Evolutionary conservation across 2,888 invertebrate genomes (phyloP).

Genomic region (Epirrita christyi): DNA sequence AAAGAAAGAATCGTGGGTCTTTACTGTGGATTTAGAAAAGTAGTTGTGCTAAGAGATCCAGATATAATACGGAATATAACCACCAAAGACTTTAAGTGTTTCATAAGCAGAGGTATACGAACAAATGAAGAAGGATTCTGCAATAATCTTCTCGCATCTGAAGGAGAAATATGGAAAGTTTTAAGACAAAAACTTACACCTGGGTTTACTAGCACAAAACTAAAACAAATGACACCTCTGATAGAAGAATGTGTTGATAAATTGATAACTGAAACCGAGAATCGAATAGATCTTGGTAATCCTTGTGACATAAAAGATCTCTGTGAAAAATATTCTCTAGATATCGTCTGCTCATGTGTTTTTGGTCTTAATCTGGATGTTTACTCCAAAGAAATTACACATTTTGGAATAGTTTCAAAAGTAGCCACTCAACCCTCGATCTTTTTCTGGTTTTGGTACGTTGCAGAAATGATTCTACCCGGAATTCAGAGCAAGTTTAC

Average conservation of each 20-base stretch:
- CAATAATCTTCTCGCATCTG: constrained; percentile 48
- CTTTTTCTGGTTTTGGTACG: constrained; percentile 18
- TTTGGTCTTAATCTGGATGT: constrained; percentile 28
- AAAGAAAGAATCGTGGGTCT: constrained; percentile 50
- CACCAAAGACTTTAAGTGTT: constrained; percentile 48
- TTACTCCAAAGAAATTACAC: constrained; percentile 19
- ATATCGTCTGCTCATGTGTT: constrained; percentile 23
- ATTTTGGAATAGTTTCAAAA: constrained; percentile 19
- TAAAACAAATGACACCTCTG: constrained; percentile 55
- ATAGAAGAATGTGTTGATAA: constrained; percentile 47
- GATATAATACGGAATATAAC: constrained; percentile 48
- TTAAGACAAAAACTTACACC: constrained; percentile 53
- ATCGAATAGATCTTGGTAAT: constrained; percentile 7
- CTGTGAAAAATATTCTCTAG: constrained; percentile 19
- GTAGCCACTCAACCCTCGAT: constrained; percentile 9
- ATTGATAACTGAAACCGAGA: constrained; percentile 40
- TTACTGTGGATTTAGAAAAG: constrained; percentile 44
- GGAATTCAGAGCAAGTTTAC: constrained; percentile 13
- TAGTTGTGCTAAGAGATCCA: constrained; percentile 48
- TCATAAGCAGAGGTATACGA: constrained; percentile 47
- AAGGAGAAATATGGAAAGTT: constrained; percentile 55
- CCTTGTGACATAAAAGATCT: constrained; percentile 19
- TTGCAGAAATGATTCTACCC: constrained; percentile 19
- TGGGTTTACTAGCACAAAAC: constrained; percentile 49
- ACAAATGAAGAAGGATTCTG: constrained; percentile 27